Conservation (phyloP, 2,797 vertebrate species). For the Trachops cirrhosus region DNA sequence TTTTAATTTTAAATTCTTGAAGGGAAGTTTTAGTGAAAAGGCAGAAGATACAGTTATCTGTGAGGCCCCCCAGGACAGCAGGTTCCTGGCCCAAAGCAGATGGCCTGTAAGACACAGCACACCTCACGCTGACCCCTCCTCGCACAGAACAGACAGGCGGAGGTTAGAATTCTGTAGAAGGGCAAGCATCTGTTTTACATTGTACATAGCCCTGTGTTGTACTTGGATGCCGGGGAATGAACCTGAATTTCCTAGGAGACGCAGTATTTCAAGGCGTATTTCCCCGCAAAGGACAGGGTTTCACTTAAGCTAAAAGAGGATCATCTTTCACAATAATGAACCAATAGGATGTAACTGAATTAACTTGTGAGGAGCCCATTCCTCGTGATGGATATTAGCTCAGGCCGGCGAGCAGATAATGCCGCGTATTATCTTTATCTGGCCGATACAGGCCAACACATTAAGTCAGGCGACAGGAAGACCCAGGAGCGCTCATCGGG, state of each 20-base stretch:
- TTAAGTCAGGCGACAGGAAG: not conserved
- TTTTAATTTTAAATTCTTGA: not conserved
- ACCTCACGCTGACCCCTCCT: not conserved
- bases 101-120: too few species aligned
- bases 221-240: not conserved
- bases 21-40: not conserved
- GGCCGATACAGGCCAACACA: not conserved
- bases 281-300: not conserved
- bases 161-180: not conserved
- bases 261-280: not conserved
- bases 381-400: slow-evolving; percentile 23
- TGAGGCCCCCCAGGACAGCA: not conserved
- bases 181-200: not conserved
- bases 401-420: slow-evolving; percentile 19
- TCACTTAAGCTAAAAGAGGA: slow-evolving; percentile 28
- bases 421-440: slow-evolving; percentile 53
- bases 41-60: not conserved
- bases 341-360: slow-evolving; percentile 48
- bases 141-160: not conserved
- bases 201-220: not conserved
- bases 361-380: slow-evolving; percentile 40
- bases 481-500: not conserved
- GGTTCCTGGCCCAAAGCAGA: not conserved
- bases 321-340: slow-evolving; percentile 63
- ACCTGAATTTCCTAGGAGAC: not conserved